Base-by-base conservation (phyloP, 2,797 vertebrate genomes). In the Percopsis omiscomaycus region DNA sequence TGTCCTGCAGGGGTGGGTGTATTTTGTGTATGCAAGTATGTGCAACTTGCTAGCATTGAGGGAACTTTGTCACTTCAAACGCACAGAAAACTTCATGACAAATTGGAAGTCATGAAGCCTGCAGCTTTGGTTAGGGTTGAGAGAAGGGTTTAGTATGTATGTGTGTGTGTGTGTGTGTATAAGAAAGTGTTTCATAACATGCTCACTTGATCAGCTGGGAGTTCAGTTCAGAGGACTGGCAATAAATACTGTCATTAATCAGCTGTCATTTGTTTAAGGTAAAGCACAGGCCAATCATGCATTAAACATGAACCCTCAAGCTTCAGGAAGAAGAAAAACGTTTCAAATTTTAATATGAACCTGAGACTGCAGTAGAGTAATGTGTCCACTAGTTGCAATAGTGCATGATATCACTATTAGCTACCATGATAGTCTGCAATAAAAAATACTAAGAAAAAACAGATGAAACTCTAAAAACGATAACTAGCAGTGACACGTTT, bases 1-100 rank as follows among this genome's bases (percentile, higher is more conserved):
- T 79, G 66, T 49, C 79, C 86, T 78, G 68, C 77, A 71, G 73
- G 78, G 75, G 28, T 72, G 66, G 59, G 65, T 58, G 54, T 47
- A 45, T 59, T 12, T 42, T 59, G 45, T 59, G 12, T 56, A 10
- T 45, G 32, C 27, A 59, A 49, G 59, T 55, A 29, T 50, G 76
- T 62, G 48, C 42, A 13, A 54, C 58, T 16, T 61, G 55, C 80
- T 58, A 72, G 69, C 10, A 59, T 59, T 72, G 3, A 44, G 71
- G 76, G 69, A 80, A 65, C 74, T 49, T 58, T 15, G 11, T 75
- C 57, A 27, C 52, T 54, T 78, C 58, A 71, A 80, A 76, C 51
- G 37, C 51, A 70, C 63, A 69, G 59, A 54, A 77, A 68, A 61
- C 29, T 32, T 66, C 53, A 59, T 45, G 71, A 79, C 46, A 59